Conservation (phyloP, 2,113 vertebrate species). For the Cochlearius cochlearius region DNA sequence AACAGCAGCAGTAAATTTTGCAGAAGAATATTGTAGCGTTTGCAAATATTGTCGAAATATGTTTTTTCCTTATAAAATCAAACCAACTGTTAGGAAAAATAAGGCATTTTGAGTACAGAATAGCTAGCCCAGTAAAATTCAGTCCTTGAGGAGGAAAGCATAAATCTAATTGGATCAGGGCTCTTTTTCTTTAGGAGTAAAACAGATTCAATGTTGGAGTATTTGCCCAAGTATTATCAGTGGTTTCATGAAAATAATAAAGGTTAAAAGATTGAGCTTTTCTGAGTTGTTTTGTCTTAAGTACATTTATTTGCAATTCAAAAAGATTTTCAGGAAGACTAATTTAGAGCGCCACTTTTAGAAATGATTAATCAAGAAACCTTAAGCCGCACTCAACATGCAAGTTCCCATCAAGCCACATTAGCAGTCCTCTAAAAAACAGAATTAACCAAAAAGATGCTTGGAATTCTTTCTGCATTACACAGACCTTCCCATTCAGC, state of each 20-base stretch:
- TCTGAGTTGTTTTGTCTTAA: background rate
- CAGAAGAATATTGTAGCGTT: background rate
- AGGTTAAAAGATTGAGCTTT: background rate
- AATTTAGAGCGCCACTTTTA: background rate
- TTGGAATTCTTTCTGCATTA: slow-evolving; percentile 58
- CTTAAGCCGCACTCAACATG: background rate
- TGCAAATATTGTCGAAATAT: background rate
- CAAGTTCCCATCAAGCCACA: slow-evolving; percentile 21
- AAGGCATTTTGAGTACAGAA: background rate
- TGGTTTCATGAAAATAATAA: background rate
- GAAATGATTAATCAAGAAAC: background rate
- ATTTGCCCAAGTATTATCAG: background rate
- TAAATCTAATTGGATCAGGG: background rate
- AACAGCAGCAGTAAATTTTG: background rate
- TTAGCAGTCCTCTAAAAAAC: slow-evolving; percentile 21
- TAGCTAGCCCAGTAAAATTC: background rate
- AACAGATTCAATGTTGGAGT: background rate
- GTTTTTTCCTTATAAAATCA: background rate
- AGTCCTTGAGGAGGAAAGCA: background rate
- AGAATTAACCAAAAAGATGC: slow-evolving; percentile 57
- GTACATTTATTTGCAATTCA: background rate
- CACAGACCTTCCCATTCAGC: background rate
- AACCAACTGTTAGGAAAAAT: background rate
- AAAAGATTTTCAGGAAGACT: background rate
- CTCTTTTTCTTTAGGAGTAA: background rate